Evolutionary conservation across 2,113 vertebrate species (phyloP), one percentile per base, ranked within the genome.

Genomic region (Nasalis larvatus): DNA sequence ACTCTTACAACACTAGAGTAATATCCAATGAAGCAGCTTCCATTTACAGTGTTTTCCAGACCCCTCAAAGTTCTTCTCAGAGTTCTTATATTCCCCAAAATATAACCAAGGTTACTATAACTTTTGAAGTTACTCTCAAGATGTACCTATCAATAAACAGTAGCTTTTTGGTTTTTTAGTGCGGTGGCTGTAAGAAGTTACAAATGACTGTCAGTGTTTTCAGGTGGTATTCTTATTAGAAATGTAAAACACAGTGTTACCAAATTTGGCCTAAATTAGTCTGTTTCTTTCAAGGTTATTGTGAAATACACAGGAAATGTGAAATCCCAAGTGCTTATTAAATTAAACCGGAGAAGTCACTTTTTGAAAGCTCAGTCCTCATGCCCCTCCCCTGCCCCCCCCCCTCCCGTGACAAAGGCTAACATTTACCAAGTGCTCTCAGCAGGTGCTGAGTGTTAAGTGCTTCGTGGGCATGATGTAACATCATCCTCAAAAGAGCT

Each of bases 51-150:
- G 56, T 85, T 83, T 96, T 78, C 54, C 37, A 76, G 35, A 45
- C 10, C 4, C 20, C 42, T 11, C 30, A n/a, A 45, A 69, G 20
- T 20, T 16, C 63, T 80, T 63, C 54, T 18, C 18, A 74, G 11
- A 4, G 45, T 63, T 63, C 27, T 63, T 63, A 63, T 32, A 89
- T 30, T 30, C 45, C 47, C 35, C 14, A 6, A 25, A 92, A 82
- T n/a, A 89, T 16, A 35, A 73, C 37, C 85, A 82, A 27, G 17
- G 23, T 88, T 68, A 58, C 40, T 83, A 8, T 32, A 66, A 96
- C 83, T 93, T 88, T 12, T 93, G 93, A 98, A 94, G 93, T 83
- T 63, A 71, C 35, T 90, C 85, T 97, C 89, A 87, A 94, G 85
- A 93, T 66, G 20, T 3, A 56, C 47, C 73, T 88, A 45, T 93